Evolutionary conservation across 1,140 invertebrate genomes (phyloP), one percentile per base, ranked within the genome.

Genomic region (Dendrolimus kikuchii): DNA sequence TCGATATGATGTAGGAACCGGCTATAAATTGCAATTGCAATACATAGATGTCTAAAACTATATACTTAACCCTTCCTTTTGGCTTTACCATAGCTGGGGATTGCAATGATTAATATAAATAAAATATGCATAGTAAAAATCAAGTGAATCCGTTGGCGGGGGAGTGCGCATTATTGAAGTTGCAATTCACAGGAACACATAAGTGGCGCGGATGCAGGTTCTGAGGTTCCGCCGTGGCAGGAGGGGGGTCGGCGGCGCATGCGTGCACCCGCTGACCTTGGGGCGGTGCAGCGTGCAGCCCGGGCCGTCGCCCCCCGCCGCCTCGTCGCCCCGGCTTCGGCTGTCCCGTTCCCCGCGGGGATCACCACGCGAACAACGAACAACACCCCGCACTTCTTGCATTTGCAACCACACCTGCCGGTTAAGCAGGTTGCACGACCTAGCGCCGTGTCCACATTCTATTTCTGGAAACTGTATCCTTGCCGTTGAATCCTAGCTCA

Each of bases 191-290:
- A 75, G 73, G 70, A 74, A 61, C 66, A 65, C 70, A 75, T 73
- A 74, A 72, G 66, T 64, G 61, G 46, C 40, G 61, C 64, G 68
- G 66, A 66, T 75, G 73, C 64, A 66, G 64, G 74, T 72, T 67
- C 63, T 65, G 66, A 62, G 62, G 10, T 55, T 41, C 10, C 53
- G 52, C 44, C 10, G 51, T 40, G 45, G 46, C 39, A 42, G 36
- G 55, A 61, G 51, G 51, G 45, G 56, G 53, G 43, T 57, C 52
- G 53, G 57, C 51, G 63, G 57, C 76, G 80, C 81, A 81, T 81
- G 77, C 77, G 81, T 77, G 76, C 74, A 68, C 43, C 66, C 72
- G 66, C 70, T 81, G 77, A 82, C 79, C 79, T 85, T 83, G 77
- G 70, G 65, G 68, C 68, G 72, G 69, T 80, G 81, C 79, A 77